Evolutionary conservation across 2,888 invertebrate species (phyloP).

Genomic region (Alentia gelatinosa): DNA sequence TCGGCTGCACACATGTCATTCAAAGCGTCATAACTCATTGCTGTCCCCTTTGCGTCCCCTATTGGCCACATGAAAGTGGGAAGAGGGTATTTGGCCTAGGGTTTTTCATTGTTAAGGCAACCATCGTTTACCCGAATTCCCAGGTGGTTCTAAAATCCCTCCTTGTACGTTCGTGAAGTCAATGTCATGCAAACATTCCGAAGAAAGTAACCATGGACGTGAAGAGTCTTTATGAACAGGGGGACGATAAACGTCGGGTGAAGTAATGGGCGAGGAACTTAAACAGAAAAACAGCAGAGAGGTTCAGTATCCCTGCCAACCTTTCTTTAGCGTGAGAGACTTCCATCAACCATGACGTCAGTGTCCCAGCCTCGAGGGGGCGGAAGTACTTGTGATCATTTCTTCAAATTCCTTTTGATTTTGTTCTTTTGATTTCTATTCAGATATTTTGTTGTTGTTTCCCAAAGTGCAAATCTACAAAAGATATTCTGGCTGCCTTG

Average conservation of each 20-base stretch:
- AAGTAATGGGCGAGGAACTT: too few species aligned
- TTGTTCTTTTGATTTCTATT: not conserved
- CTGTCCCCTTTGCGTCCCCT: too few species aligned
- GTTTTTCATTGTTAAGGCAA: too few species aligned
- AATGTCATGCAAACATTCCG: constrained; percentile 16
- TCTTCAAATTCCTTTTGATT: not conserved
- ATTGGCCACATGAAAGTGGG: too few species aligned
- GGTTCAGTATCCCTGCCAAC: not conserved
- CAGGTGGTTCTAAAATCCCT: too few species aligned
- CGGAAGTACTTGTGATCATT: not conserved
- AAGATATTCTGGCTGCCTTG: not conserved
- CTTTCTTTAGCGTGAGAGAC: not conserved
- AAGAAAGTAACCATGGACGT: too few species aligned
- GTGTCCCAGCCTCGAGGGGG: too few species aligned
- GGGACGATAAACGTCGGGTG: not conserved
- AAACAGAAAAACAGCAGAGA: not conserved
- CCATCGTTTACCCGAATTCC: too few species aligned
- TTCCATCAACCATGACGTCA: not conserved
- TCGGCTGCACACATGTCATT: not conserved
- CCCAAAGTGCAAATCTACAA: not conserved
- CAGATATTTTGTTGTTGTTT: not conserved
- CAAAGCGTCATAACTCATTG: not conserved
- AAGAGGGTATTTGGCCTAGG: too few species aligned
- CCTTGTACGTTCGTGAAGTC: too few species aligned
- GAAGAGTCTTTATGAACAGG: too few species aligned